Conservation (phyloP, 2,113 vertebrate species). For the Hypocryptadius cinnamomeus region DNA sequence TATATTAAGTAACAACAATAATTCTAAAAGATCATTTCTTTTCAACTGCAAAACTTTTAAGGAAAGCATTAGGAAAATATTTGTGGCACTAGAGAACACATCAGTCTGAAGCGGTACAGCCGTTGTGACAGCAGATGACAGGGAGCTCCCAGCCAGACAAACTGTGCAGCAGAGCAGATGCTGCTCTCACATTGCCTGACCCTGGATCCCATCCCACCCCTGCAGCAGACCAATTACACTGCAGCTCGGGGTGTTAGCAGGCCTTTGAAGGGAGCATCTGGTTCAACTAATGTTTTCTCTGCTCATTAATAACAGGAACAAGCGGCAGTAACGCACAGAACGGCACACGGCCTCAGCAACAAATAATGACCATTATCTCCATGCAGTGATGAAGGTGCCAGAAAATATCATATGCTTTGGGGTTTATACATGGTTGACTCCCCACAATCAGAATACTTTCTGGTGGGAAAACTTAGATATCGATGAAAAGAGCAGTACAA, state of each 20-base stretch:
- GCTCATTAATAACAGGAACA: constrained; percentile 36
- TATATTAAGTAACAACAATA: neutral
- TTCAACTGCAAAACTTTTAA: neutral
- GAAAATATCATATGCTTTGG: constrained; percentile 25
- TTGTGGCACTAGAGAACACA: neutral
- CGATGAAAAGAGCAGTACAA: neutral
- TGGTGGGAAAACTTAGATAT: neutral
- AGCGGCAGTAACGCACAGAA: constrained; percentile 25
- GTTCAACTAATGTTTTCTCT: neutral
- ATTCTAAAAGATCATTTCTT: neutral
- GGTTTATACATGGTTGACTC: neutral
- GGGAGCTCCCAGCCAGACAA: neutral
- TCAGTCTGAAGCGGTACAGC: neutral
- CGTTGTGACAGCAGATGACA: neutral
- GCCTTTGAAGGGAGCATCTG: neutral
- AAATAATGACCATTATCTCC: constrained; percentile 12
- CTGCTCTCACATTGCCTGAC: neutral
- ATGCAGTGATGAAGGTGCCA: neutral
- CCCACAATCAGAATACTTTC: neutral
- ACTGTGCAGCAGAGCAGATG: neutral
- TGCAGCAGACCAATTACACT: neutral
- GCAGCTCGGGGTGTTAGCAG: neutral
- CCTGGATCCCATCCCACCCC: neutral
- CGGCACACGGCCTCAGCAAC: neutral
- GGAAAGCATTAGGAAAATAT: neutral